Conservation (phyloP, 2,113 vertebrate species). For the Leucopternis melanops region DNA sequence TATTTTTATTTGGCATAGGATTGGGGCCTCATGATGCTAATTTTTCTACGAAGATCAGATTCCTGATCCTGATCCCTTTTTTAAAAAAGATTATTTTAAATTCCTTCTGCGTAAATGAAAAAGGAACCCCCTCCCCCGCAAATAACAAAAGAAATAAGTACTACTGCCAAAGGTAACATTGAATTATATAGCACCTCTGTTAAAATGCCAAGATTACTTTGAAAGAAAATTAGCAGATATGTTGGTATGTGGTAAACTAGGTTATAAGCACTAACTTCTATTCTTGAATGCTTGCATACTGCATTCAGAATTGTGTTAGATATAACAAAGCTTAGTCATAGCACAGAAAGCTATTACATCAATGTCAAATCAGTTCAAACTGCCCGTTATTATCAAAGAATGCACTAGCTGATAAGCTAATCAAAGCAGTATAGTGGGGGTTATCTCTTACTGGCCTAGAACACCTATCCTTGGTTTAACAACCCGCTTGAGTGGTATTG, state of each 20-base stretch:
- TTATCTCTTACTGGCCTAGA: neutral
- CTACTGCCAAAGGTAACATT: neutral
- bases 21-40: neutral
- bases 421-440: rapidly evolving
- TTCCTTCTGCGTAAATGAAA: neutral
- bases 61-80: neutral
- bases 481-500: neutral
- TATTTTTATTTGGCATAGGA: neutral
- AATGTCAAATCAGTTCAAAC: neutral
- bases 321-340: neutral
- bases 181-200: neutral
- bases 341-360: neutral
- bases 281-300: neutral
- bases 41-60: neutral
- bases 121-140: neutral
- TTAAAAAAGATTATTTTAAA: neutral
- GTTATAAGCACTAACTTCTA: neutral
- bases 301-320: neutral
- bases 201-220: neutral
- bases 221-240: neutral
- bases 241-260: neutral
- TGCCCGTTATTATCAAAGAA: neutral
- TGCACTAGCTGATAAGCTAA: neutral
- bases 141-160: neutral
- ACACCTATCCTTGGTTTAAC: neutral